Evolutionary conservation across 2,113 vertebrate species (phyloP), one percentile per base, ranked within the genome.

Genomic region (Pelobates fuscus): DNA sequence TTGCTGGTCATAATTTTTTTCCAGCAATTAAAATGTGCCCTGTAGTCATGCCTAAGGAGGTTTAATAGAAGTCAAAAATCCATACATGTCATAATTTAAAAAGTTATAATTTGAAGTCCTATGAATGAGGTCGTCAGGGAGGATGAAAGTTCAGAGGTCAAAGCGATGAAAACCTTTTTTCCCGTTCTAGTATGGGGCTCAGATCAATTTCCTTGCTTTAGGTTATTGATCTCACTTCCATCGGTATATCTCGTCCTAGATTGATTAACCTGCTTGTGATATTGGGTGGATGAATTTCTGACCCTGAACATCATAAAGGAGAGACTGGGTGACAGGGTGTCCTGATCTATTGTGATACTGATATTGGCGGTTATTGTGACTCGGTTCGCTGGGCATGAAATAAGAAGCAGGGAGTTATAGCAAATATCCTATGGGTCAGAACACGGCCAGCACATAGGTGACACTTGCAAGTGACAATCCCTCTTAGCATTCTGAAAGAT

Each of bases 181-280:
- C 93, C 58, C 81, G 90, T 94, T 91, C 86, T 87, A 87, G 88
- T 89, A 46, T 58, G 15, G 88, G 94, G 90, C 91, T 87, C 84
- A 90, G 86, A 95, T 98, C 95, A 94, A 92, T 97, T 92, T 92
- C 89, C 87, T 88, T 91, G 87, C 91, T 87, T 91, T 91, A 81
- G 83, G 73, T 37, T 88, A 96, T 96, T 86, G 93, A 97, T 96
- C 89, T 60, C 78, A 84, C 71, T 77, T 84, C 86, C 88, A 87
- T 83, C 85, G 87, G 87, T 67, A 78, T 84, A 79, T 84, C 85
- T 82, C 87, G 82, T 85, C 84, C 82, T 84, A 82, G 86, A 83
- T 81, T 78, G 84, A 84, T 83, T 80, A 78, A 84, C 82, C 82
- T 78, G 60, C 44, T 76, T 85, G 84, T 81, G 83, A 86, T 88